Conservation (phyloP, 2,113 vertebrate species). For the Antigone vipio region DNA sequence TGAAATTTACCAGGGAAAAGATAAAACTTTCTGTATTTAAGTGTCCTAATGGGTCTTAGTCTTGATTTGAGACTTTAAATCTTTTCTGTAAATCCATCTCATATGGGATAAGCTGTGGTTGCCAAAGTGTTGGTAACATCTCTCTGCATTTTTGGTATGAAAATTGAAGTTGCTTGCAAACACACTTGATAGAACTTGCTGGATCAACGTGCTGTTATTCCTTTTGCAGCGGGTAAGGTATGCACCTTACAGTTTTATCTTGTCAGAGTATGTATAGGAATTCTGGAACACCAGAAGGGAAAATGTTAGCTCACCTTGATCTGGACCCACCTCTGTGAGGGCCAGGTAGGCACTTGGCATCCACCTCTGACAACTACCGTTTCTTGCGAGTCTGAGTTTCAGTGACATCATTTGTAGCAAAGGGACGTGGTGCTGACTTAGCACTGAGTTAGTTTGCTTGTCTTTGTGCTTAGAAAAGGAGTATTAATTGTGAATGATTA, state of each 20-base stretch:
- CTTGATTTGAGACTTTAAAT: background rate
- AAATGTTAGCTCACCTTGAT: background rate
- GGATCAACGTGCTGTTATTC: background rate
- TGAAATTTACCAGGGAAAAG: background rate
- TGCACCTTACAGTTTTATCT: background rate
- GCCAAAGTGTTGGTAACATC: background rate
- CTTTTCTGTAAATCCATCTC: background rate
- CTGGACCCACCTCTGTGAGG: accelerated
- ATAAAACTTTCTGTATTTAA: background rate
- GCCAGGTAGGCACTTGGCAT: accelerated
- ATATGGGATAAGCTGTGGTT: background rate
- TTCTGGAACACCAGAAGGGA: background rate
- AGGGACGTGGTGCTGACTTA: background rate
- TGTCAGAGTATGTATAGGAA: background rate
- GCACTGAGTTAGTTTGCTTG: background rate
- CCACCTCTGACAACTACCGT: background rate
- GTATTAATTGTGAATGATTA: background rate
- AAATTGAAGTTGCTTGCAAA: background rate
- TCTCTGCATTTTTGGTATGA: background rate
- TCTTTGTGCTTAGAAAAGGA: background rate
- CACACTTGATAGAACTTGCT: background rate
- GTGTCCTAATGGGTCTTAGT: background rate
- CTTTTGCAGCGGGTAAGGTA: background rate
- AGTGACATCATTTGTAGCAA: background rate
- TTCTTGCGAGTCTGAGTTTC: background rate